Evolutionary conservation across 2,113 vertebrate species (phyloP), one percentile per base, ranked within the genome.

Genomic region (Oxyruncus cristatus): DNA sequence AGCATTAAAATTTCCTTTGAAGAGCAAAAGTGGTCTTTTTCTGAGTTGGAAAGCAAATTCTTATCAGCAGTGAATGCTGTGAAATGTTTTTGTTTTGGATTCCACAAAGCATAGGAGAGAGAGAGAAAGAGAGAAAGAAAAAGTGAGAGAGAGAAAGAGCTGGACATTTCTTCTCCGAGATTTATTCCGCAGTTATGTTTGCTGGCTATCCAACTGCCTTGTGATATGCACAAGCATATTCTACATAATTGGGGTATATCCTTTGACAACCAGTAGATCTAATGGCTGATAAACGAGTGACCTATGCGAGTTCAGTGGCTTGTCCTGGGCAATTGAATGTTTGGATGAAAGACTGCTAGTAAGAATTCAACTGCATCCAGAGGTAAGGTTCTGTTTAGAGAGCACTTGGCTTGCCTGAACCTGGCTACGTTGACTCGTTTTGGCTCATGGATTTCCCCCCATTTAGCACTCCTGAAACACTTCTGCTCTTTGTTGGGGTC

Each of bases 371-470:
- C 98, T 98, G 99, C 98, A 98, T 99, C 98, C 98, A 97, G 98
- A 99, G 98, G 99, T 98, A 99, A 99, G 96, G 98, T 98, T 99
- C 98, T 98, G 98, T 98, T 97, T 56, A 95, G 87, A 98, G 97
- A 98, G 98, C 98, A 98, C 97, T 98, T 97, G 96, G 97, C 97
- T 97, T 96, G 97, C 97, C 97, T 97, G 97, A 95, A 95, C 95
- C 98, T 98, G 98, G 99, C 99, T 99, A 99, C 99, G 99, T 99
- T 39, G 99, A 99, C 97, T 99, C 99, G 1, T 99, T 98, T 96
- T 99, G 99, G 98, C 99, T 99, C 98, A 99, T 99, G 91, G 99
- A 98, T 99, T 99, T 99, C 95, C 99, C 99, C 95, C 99, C 99
- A 2, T 99, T 99, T 97, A 99, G 98, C 95, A 99, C 98, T 39